Conservation (phyloP, 2,797 vertebrate genomes). For the Masticophis lateralis region DNA sequence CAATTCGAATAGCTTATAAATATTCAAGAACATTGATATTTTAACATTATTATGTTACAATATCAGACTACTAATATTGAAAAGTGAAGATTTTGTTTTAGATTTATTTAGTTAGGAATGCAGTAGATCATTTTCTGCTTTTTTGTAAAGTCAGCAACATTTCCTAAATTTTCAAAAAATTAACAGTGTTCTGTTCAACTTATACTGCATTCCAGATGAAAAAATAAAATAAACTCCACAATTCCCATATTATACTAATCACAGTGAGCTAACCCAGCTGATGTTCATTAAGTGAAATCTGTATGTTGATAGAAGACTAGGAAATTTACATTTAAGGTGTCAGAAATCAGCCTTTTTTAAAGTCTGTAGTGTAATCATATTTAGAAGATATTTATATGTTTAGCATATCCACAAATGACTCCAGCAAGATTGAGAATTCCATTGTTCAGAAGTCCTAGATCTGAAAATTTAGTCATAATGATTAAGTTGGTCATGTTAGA, state of each 20-base stretch:
- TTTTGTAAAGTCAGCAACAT: neutral
- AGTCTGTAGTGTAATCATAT: neutral
- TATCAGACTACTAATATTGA: neutral
- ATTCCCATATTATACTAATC: neutral
- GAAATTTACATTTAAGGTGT: neutral
- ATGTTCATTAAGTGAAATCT: neutral
- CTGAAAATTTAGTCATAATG: neutral
- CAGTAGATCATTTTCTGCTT: neutral
- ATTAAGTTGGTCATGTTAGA: neutral
- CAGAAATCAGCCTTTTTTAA: neutral
- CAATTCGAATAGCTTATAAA: neutral
- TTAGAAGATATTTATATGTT: neutral
- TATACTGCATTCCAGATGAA: neutral
- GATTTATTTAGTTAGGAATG: neutral
- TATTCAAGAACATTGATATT: neutral
- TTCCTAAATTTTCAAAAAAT: neutral
- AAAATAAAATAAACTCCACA: neutral
- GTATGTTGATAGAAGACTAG: neutral
- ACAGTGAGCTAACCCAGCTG: neutral
- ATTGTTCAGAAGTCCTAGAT: neutral
- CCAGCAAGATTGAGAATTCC: neutral
- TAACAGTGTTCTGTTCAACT: neutral
- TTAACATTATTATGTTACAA: neutral
- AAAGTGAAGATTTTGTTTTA: neutral
- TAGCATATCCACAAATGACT: neutral